Conservation (phyloP, 2,113 vertebrate species). For the Neolamprologus sp. region DNA sequence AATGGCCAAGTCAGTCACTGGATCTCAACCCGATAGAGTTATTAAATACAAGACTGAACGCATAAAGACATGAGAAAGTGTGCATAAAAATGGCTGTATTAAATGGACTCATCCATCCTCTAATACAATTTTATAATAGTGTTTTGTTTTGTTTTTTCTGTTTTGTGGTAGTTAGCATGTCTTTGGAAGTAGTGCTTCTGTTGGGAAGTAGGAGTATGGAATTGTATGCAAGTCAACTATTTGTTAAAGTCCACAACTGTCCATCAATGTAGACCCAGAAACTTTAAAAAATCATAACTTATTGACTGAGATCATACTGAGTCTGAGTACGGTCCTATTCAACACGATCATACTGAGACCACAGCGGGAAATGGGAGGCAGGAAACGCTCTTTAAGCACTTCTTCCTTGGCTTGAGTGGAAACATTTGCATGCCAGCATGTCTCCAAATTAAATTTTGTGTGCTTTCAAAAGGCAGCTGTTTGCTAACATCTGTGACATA, state of each 20-base stretch:
- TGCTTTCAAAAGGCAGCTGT: not conserved
- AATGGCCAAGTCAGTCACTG: not conserved
- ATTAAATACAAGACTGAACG: rapidly evolving
- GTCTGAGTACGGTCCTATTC: not conserved
- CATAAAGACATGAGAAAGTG: not conserved
- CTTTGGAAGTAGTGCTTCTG: not conserved
- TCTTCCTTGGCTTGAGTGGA: not conserved
- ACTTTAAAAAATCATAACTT: not conserved
- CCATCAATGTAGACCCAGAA: not conserved
- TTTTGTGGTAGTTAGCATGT: not conserved
- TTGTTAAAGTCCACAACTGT: not conserved
- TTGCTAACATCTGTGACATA: not conserved
- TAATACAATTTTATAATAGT: rapidly evolving
- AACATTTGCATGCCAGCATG: not conserved
- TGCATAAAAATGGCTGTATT: not conserved
- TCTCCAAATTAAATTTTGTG: not conserved
- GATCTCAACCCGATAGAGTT: not conserved
- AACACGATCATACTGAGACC: not conserved
- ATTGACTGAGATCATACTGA: not conserved
- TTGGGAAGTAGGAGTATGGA: not conserved
- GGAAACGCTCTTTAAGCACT: not conserved
- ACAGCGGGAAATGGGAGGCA: not conserved
- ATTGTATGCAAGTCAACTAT: not conserved
- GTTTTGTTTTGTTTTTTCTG: not conserved
- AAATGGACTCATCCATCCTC: not conserved